Evolutionary conservation across 2,113 vertebrate species (phyloP).

Genomic region (Azemiops feae): DNA sequence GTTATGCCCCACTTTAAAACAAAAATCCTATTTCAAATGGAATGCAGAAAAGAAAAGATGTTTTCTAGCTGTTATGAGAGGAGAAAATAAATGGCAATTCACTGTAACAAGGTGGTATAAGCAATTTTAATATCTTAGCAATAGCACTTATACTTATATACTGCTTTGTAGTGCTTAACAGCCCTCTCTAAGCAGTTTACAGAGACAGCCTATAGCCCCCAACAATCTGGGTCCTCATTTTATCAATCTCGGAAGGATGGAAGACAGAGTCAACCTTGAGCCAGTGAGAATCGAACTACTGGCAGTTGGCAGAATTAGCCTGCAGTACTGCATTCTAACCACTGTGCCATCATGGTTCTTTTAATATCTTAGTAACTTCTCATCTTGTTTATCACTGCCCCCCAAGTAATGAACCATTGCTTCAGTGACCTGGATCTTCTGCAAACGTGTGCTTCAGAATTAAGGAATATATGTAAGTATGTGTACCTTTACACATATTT

Average conservation of each 20-base stretch:
- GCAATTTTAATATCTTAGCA: background rate
- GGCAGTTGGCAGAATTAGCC: no score
- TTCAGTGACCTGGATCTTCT: background rate
- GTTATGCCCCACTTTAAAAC: constrained; percentile 50
- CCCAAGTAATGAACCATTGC: background rate
- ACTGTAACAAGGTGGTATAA: constrained; percentile 37
- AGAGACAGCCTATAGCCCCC: no score
- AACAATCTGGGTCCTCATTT: no score
- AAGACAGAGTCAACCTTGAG: no score
- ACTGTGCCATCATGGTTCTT: background rate
- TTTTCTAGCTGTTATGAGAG: constrained; percentile 28
- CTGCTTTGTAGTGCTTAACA: no score
- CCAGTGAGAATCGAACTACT: no score
- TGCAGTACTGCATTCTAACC: no score
- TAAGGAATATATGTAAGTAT: background rate
- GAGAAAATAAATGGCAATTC: constrained; percentile 62
- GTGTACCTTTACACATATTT: background rate
- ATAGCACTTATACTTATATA: no score
- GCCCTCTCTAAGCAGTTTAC: no score
- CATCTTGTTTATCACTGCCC: background rate
- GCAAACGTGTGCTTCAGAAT: background rate
- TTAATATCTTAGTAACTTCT: background rate
- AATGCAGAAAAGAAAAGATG: constrained; percentile 60
- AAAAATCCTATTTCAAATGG: constrained; percentile 60
- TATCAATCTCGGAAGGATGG: no score